Percentiles rank a stretch among this genome's conserved stretches.
phyloP scores from a whole-genome alignment of 2,888 invertebrate genomes.

The Unio delphinus region DNA sequence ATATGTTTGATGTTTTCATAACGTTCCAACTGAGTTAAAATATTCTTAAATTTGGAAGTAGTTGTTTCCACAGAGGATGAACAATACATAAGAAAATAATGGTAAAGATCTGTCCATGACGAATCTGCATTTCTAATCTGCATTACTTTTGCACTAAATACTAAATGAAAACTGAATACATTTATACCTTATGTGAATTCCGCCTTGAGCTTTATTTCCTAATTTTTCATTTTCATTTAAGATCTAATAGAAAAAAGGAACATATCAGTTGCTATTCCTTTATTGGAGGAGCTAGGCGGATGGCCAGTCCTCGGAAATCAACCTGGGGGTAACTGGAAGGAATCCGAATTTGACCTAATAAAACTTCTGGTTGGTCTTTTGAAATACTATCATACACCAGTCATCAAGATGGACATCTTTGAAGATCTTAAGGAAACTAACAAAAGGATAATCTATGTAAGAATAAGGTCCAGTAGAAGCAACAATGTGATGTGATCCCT shows the following conservation, averaged over 20 bases:
- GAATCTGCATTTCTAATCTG: too few relatives aligned
- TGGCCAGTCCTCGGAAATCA: conserved; percentile 79
- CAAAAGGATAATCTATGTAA: conserved; percentile 87
- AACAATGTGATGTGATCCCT: too few relatives aligned
- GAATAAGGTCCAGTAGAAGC: not conserved
- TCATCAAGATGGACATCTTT: conserved; percentile 75
- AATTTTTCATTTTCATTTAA: conserved; percentile 64
- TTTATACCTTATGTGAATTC: not conserved
- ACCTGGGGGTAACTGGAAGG: conserved; percentile 76
- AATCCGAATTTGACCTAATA: conserved; percentile 71
- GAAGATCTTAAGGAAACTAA: conserved; percentile 93
- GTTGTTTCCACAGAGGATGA: too few relatives aligned
- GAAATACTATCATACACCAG: conserved; percentile 80
- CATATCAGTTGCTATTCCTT: conserved; percentile 66
- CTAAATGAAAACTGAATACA: too few relatives aligned
- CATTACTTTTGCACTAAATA: not conserved
- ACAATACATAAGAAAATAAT: too few relatives aligned
- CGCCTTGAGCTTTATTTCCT: too few relatives aligned
- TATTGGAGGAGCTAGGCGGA: conserved; percentile 83
- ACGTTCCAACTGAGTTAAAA: too few relatives aligned
- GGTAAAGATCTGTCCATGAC: too few relatives aligned
- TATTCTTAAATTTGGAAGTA: too few relatives aligned
- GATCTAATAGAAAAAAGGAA: conserved; percentile 81
- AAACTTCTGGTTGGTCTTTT: conserved; percentile 75
- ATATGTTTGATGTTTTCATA: too few relatives aligned